Conservation (phyloP, 1,140 invertebrate species). For the Chironomus striatipennis region DNA sequence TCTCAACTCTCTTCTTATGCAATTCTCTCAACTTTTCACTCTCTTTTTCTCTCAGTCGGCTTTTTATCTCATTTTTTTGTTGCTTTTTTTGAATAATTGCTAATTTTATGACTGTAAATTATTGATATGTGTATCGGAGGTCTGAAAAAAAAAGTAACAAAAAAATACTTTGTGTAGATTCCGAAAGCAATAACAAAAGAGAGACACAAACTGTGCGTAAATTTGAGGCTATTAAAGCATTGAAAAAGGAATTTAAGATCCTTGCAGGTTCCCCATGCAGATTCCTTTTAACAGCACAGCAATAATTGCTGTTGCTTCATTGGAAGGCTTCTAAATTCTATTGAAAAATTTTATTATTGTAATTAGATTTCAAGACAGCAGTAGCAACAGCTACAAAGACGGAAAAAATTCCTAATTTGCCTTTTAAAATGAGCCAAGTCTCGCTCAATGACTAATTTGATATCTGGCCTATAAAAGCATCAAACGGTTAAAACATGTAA, state of each 20-base stretch:
- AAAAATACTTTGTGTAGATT: too few species aligned
- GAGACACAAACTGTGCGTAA: too few species aligned
- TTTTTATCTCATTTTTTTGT: not conserved
- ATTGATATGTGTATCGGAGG: not conserved
- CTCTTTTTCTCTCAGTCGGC: too few species aligned
- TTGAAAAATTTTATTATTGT: not conserved
- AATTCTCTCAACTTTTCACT: not conserved
- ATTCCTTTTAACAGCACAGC: not conserved
- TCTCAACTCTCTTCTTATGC: not conserved
- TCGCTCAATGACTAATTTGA: not conserved
- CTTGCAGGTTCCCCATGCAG: too few species aligned
- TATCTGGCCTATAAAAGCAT: conserved; percentile 12
- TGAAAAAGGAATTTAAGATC: too few species aligned
- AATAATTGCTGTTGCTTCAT: not conserved
- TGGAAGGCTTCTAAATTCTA: not conserved
- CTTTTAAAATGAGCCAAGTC: too few species aligned
- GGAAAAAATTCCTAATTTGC: too few species aligned
- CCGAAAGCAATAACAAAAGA: too few species aligned
- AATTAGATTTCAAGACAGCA: not conserved
- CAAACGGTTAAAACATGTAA: conserved; percentile 1
- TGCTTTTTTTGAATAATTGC: not conserved
- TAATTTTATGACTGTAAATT: not conserved
- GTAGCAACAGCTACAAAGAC: too few species aligned
- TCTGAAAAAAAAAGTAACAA: too few species aligned
- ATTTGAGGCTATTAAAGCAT: too few species aligned